Evolutionary conservation across 92 coral and sea anemone genomes (phyloP), one percentile per base, ranked within the genome.

Genomic region (Zoanthus gigantus): DNA sequence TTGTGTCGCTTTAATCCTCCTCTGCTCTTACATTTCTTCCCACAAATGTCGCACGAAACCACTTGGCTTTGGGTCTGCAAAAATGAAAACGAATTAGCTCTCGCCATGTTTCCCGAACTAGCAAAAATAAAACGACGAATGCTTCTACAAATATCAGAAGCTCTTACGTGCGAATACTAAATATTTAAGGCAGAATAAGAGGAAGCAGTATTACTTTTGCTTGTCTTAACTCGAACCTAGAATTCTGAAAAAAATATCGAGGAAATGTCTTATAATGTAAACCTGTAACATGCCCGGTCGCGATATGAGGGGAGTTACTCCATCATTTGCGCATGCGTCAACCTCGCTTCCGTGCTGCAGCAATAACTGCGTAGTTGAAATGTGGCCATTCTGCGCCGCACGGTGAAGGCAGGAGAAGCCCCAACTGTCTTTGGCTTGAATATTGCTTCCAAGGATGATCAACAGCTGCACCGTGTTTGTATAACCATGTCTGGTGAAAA

Each of bases 371-470:
- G 67, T 88, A 29, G 82, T 82, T 3, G 73, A 30, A 10, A 91
- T 91, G 79, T 91, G 93, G 37, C 98, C 95, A 37, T 92, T 92
- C 48, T 92, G 94, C 8, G 98, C 93, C 0, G 98, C 95, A 12
- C 98, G 90, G 32, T 94, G 98, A 34, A 94, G 66, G 42, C 94
- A 84, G 6, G 90, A 92, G 80, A 94, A 94, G 16, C 94, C 98
- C 93, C 91, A 88, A 45, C 45, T 71, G 60, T 91, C 93, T 16
- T 83, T 82, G 37, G 90, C 89, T 18, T 92, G 87, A 48, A 92
- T 18, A 71, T 80, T 69, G 57, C 92, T 83, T 12, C 91, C 92
- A 54, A 83, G 89, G 28, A 80, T 82, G 14, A 92, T 80, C 37
- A 94, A 57, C 42, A 85, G 75, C 83, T 90, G 87, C 15, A 86